These are phyloP conservation scores for Calephelis nemesis DNA, from an alignment of 1,140 invertebrate genomes.

Conservation along the genomic window DNA sequence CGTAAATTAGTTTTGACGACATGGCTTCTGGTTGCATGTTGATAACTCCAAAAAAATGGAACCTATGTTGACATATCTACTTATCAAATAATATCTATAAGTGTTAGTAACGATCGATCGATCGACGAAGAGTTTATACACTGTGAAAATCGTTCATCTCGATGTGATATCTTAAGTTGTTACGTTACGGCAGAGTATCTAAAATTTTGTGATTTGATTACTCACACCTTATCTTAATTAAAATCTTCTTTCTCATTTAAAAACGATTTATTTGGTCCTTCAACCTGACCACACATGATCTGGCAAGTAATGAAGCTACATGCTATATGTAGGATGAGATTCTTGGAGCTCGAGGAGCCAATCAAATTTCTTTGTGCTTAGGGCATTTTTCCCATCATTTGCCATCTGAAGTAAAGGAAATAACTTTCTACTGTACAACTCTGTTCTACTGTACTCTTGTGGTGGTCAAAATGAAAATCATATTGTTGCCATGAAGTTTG, in stretches of 20 bases:
- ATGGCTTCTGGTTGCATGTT: no score
- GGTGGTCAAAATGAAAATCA: neutral
- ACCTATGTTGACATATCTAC: no score
- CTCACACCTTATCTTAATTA: neutral
- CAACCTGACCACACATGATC: neutral
- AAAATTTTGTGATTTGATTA: no score
- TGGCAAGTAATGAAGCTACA: neutral
- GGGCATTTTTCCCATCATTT: neutral
- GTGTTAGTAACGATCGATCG: no score
- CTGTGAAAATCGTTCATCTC: no score
- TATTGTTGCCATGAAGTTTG: neutral
- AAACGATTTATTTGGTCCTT: neutral
- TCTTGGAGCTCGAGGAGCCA: neutral
- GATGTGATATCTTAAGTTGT: no score
- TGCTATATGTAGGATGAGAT: neutral
- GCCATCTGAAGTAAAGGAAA: neutral
- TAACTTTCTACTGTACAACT: constrained; percentile 1
- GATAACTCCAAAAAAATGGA: no score
- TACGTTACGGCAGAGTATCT: no score
- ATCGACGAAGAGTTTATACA: no score
- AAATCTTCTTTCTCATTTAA: neutral
- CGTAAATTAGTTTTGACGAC: no score
- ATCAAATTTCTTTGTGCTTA: neutral
- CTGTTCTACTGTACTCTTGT: neutral
- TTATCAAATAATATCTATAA: no score